Conservation (phyloP, 2,797 vertebrate species). For the Amphiprion clarkii region DNA sequence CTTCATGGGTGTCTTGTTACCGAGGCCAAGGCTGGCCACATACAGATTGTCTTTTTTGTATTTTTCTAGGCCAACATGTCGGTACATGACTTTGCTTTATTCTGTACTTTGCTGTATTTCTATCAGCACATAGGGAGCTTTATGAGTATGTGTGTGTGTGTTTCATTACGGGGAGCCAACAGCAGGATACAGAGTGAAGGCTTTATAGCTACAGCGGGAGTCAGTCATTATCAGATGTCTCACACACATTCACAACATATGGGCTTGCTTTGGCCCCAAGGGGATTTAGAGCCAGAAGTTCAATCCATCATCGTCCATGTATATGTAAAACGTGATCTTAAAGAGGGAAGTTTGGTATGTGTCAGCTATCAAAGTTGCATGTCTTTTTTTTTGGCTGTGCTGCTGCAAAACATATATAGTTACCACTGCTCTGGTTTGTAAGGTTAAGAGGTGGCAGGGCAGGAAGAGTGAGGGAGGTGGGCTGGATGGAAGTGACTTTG, state of each 20-base stretch:
- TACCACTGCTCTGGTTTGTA: constrained; percentile 13
- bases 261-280: constrained; percentile 38
- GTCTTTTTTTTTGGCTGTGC: constrained; percentile 14
- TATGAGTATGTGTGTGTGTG: constrained; percentile 13
- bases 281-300: constrained; percentile 30
- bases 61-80: background rate
- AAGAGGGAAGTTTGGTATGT: constrained; percentile 42
- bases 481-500: constrained; percentile 2
- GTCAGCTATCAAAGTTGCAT: constrained; percentile 34
- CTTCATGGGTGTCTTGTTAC: constrained; percentile 17
- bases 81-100: background rate
- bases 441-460: constrained; percentile 5
- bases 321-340: constrained; percentile 47
- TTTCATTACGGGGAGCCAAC: constrained; percentile 30
- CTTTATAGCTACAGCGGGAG: constrained; percentile 54
- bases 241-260: constrained; percentile 28
- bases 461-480: background rate
- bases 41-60: background rate
- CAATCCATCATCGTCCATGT: constrained; percentile 20
- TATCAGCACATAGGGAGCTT: constrained; percentile 7
- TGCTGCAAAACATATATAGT: constrained; percentile 30
- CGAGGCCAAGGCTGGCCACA: background rate
- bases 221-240: constrained; percentile 54
- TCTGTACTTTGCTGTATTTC: constrained; percentile 8
- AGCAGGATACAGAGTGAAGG: constrained; percentile 44